phyloP scores from a whole-genome alignment of 1,140 invertebrate genomes.

The Argopecten irradians region DNA sequence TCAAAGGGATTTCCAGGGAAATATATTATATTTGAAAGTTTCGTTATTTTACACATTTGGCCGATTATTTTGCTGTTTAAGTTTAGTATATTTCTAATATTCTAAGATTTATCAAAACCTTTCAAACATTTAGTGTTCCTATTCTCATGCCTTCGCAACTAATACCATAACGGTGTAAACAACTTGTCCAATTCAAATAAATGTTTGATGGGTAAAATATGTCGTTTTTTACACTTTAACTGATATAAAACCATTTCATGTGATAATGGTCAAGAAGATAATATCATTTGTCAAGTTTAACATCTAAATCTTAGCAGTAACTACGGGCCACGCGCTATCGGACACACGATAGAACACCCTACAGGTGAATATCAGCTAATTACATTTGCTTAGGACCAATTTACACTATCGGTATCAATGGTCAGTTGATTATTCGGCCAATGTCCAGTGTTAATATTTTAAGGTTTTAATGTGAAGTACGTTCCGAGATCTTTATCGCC shows the following conservation, averaged over 20 bases:
- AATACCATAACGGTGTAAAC: too few relatives aligned
- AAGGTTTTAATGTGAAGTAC: conserved; percentile 17
- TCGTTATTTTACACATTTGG: too few relatives aligned
- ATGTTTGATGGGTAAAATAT: background rate
- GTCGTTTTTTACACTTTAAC: background rate
- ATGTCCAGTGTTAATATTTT: conserved; percentile 18
- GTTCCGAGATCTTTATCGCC: background rate
- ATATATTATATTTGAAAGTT: too few relatives aligned
- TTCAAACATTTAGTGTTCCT: too few relatives aligned
- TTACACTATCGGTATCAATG: conserved; percentile 2
- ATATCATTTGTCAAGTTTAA: background rate
- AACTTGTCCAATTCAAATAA: background rate
- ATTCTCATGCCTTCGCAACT: too few relatives aligned
- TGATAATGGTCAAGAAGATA: background rate
- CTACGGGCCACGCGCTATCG: background rate
- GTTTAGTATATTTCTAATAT: too few relatives aligned
- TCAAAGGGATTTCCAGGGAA: too few relatives aligned
- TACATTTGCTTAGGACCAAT: background rate
- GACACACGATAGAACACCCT: background rate
- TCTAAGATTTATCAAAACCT: too few relatives aligned
- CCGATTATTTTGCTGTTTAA: too few relatives aligned
- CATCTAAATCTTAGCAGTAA: background rate
- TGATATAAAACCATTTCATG: background rate
- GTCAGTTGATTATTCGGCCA: conserved; percentile 20
- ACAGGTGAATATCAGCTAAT: background rate